Evolutionary conservation across 2,888 invertebrate genomes (phyloP).

Genomic region (Dryobotodes eremita): DNA sequence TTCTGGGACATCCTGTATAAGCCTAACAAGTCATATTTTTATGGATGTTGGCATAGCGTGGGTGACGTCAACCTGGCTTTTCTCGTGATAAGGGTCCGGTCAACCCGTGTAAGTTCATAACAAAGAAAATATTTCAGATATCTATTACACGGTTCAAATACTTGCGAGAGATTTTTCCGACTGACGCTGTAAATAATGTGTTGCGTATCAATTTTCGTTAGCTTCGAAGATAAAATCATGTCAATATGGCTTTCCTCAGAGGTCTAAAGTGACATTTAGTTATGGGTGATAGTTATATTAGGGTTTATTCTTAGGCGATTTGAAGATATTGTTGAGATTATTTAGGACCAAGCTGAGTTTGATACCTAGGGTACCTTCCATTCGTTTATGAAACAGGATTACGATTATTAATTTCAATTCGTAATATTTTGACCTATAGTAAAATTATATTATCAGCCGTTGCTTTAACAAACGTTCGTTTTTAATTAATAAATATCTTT

Average conservation of each 20-base stretch:
- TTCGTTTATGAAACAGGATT: background rate
- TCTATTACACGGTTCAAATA: slow-evolving; percentile 65
- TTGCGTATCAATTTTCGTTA: slow-evolving; percentile 12
- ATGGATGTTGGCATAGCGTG: slow-evolving; percentile 27
- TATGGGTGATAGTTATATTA: background rate
- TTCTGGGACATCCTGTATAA: background rate
- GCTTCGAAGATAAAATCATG: slow-evolving; percentile 23
- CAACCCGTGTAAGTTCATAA: slow-evolving; percentile 69
- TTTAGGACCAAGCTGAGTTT: background rate
- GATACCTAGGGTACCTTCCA: background rate
- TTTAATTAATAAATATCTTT: background rate
- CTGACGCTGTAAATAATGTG: slow-evolving; percentile 41
- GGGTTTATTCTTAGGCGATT: background rate
- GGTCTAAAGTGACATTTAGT: background rate
- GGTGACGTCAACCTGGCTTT: slow-evolving; percentile 70
- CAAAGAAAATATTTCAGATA: slow-evolving; percentile 69
- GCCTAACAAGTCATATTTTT: slow-evolving; percentile 49
- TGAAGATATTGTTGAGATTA: background rate
- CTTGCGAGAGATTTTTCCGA: slow-evolving; percentile 48
- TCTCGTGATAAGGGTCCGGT: slow-evolving; percentile 73
- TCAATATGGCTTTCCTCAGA: slow-evolving; percentile 23
- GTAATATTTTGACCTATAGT: background rate
- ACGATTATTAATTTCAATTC: background rate
- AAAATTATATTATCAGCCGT: background rate
- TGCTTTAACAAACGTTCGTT: background rate